A percentile compares a stretch with the other conserved stretches of the same genome.
Conservation (phyloP, 2,888 invertebrate species). For the Fabriciana adippe region DNA sequence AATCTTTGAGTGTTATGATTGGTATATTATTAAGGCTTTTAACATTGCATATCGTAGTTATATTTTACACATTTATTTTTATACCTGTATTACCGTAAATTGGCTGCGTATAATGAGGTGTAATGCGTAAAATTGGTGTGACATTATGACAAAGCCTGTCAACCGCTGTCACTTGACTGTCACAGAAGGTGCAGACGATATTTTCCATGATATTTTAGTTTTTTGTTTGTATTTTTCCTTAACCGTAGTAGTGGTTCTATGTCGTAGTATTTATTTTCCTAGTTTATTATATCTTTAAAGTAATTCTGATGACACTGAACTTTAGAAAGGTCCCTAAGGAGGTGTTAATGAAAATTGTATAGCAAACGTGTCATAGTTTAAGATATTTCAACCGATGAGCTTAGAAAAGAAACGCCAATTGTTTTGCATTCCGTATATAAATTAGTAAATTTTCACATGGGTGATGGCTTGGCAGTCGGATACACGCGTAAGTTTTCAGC, state of each 20-base stretch:
- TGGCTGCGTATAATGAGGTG: slow-evolving; percentile 52
- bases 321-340: slow-evolving; percentile 52
- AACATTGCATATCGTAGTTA: no score
- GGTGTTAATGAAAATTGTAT: slow-evolving; percentile 57
- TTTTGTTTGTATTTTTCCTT: slow-evolving; percentile 73
- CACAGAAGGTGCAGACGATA: slow-evolving; percentile 54
- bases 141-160: slow-evolving; percentile 48
- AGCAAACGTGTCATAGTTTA: slow-evolving; percentile 76
- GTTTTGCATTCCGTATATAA: slow-evolving; percentile 67
- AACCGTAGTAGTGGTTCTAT: slow-evolving; percentile 62
- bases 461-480: slow-evolving; percentile 82
- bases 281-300: slow-evolving; percentile 50
- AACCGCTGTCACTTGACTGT: slow-evolving; percentile 53
- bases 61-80: not conserved
- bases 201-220: slow-evolving; percentile 73
- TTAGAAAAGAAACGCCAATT: slow-evolving; percentile 72
- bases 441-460: slow-evolving; percentile 78
- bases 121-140: slow-evolving; percentile 60
- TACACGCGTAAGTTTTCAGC: slow-evolving; percentile 71
- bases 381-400: slow-evolving; percentile 72
- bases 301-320: slow-evolving; percentile 62
- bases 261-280: slow-evolving; percentile 67
- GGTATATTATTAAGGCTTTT: no score
- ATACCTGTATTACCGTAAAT: not conserved
- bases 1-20: no score